phyloP scores from a whole-genome alignment of 2,888 invertebrate species.

The Cataglyphis rosenhaueri region DNA sequence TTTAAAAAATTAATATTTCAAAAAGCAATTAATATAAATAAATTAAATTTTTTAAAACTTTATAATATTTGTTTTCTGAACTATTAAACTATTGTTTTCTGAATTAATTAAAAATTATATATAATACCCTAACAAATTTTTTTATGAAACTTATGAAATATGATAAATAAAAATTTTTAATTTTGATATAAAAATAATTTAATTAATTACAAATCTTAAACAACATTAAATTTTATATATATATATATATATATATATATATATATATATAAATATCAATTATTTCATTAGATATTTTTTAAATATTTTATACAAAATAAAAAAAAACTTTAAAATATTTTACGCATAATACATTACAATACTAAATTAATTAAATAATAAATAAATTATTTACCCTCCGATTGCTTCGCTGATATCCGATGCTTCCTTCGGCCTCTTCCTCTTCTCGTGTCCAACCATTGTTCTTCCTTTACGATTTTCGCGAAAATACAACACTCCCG shows the following conservation, averaged over 20 bases:
- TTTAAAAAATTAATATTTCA: neutral
- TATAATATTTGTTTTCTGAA: neutral
- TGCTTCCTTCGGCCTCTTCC: neutral
- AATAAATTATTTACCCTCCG: neutral
- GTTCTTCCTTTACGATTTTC: too few relatives aligned
- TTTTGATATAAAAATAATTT: neutral
- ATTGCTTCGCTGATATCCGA: neutral
- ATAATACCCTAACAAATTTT: neutral
- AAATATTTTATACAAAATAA: neutral
- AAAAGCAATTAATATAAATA: neutral
- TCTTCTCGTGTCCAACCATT: neutral
- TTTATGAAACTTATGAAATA: neutral
- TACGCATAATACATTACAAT: neutral
- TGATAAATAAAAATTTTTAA: too few relatives aligned
- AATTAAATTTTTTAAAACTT: neutral
- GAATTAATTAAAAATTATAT: neutral
- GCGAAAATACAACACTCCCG: too few relatives aligned
- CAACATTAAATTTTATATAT: neutral
- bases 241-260: neutral
- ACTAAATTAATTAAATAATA: neutral
- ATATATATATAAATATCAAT: neutral
- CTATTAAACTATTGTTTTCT: neutral
- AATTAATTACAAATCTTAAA: neutral
- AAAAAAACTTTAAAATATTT: neutral
- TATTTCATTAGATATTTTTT: neutral